Percentiles rank a stretch among this genome's conserved stretches.
Evolutionary conservation across 2,113 vertebrate genomes (phyloP).

Genomic region (Microtus richardsoni): DNA sequence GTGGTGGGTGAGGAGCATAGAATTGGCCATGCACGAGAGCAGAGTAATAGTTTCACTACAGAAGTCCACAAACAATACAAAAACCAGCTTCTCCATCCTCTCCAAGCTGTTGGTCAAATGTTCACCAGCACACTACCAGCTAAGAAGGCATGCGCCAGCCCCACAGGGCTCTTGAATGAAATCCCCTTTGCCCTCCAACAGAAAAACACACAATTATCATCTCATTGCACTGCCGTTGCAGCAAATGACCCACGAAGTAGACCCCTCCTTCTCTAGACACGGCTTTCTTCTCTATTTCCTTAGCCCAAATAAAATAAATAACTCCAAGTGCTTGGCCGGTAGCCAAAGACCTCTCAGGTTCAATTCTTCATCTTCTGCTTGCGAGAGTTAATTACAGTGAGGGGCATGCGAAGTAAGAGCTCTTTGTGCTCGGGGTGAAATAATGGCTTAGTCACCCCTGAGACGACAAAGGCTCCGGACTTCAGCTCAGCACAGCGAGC

Average conservation of each 20-base stretch:
- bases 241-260: too few relatives aligned
- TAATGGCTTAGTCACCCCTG: constrained; percentile 56
- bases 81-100: not conserved
- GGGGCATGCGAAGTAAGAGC: not conserved
- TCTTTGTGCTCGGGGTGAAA: constrained; percentile 53
- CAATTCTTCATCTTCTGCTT: not conserved
- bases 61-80: not conserved
- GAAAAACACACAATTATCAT: not conserved
- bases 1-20: not conserved
- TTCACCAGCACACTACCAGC: not conserved
- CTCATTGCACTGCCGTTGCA: not conserved
- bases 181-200: not conserved
- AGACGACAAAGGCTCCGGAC: not conserved
- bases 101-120: not conserved
- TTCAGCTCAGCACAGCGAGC: not conserved
- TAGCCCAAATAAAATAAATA: constrained; percentile 61
- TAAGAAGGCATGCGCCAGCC: not conserved
- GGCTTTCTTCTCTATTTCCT: constrained; percentile 17
- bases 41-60: not conserved
- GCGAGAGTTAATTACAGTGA: constrained; percentile 55
- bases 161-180: not conserved
- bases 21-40: not conserved
- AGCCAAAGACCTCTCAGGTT: constrained; percentile 41
- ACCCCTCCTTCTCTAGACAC: not conserved
- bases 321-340: constrained; percentile 42